Base-by-base conservation (phyloP, 2,113 vertebrate species). In the Xyrauchen texanus region DNA sequence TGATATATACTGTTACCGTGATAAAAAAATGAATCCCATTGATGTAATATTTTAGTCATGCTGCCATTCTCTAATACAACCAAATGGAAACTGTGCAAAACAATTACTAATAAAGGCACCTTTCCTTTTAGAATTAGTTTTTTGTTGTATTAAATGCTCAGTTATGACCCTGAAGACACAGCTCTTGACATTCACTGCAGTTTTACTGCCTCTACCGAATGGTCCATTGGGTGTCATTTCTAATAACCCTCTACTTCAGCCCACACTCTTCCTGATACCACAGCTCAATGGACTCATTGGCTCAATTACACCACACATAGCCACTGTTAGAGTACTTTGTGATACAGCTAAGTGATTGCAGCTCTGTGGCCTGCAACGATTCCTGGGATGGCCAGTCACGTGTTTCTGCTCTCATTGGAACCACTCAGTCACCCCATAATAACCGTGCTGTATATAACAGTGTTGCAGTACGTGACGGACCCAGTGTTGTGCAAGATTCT, bases 141-240 rank as follows among this genome's bases (percentile, higher is more conserved):
- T 34, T 34, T 13, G 58, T 13, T 49, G 58, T 62, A 49, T 49
- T 16, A 4, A 53, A 64, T 44, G 68, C 55, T 69, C 10, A 80
- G 81, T 85, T 82, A 82, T 16, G 81, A 76, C 65, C 81, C 53
- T 63, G 71, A 74, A 82, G 75, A 55, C 82, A 82, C 71, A n/a
- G 84, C 87, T 78, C 87, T 84, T 86, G 85, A 90, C 92, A 88
- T 91, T 91, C 88, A 88, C 61, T 76, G 84, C 82, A 87, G 55
- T 80, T 86, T 91, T 91, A 88, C 82, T 85, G 88, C 81, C 86
- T 82, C 87, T 86, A 84, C 81, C 86, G 83, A 88, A 86, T 81
- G 83, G 78, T 85, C 81, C 76, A 84, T 75, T 77, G 85, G 78
- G 82, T 21, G 84, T 85, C 83, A 84, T 81, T 66, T 70, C 52